phyloP scores from a whole-genome alignment of 2,888 invertebrate genomes.

The Lasioglossum calceatum region DNA sequence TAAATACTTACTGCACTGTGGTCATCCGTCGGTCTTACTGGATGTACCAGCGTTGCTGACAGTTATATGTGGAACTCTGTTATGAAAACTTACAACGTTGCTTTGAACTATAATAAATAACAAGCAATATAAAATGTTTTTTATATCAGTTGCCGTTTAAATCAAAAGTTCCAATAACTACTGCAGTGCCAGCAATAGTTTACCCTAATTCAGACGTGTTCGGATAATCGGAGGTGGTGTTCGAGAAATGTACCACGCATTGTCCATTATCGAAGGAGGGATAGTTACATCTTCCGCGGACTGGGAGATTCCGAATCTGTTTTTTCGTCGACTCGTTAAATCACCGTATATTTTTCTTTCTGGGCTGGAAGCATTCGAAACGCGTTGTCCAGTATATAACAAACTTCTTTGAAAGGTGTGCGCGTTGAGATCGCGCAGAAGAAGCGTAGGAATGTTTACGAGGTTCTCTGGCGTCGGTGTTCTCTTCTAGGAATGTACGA shows the following conservation, averaged over 20 bases:
- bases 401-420: conserved; percentile 44
- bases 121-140: too few relatives aligned
- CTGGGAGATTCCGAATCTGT: neutral
- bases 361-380: neutral
- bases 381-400: conserved; percentile 24
- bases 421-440: conserved; percentile 42
- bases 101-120: too few relatives aligned
- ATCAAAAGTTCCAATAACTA: too few relatives aligned
- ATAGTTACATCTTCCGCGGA: neutral
- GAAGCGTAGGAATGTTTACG: conserved; percentile 65
- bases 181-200: too few relatives aligned
- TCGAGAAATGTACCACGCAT: neutral
- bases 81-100: too few relatives aligned
- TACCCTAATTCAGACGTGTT: too few relatives aligned
- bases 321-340: neutral
- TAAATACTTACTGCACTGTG: too few relatives aligned
- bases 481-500: conserved; percentile 49
- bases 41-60: too few relatives aligned
- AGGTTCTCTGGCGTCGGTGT: conserved; percentile 49
- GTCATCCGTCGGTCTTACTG: too few relatives aligned
- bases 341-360: conserved; percentile 15
- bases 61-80: too few relatives aligned
- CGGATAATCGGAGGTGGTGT: too few relatives aligned
- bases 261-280: neutral
- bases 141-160: too few relatives aligned